Base-by-base conservation (phyloP, 2,113 vertebrate genomes). In the Chionomys nivalis region DNA sequence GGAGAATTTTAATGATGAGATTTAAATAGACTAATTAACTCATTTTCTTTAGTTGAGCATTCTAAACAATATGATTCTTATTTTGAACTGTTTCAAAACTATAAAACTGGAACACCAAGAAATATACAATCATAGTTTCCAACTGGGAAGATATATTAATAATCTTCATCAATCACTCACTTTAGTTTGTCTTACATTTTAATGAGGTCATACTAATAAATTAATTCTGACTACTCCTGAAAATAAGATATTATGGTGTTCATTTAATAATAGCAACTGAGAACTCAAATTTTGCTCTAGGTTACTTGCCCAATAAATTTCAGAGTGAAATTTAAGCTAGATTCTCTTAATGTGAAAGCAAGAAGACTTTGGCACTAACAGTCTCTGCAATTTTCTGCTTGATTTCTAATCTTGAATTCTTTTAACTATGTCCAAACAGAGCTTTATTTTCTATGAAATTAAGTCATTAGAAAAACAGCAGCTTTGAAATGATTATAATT, bases 401-500 rank as follows among this genome's bases (percentile, higher is more conserved):
- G 65, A 66, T 96, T 61, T 92, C 68, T 95, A 49, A 94, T 82
- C 78, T 95, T 94, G 72, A 52, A 24, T 93, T 91, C 89, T 93
- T 93, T 94, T 72, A 97, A 42, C 73, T 79, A 7, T 75, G 49
- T 52, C 90, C 90, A 90, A 78, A 76, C 8, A 90, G 77, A 82
- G 47, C 5, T 92, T 92, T 97, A 26, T 28, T 94, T 90, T 77
- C 90, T 89, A 66, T 93, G 77, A 90, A 97, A 91, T 96, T 68
- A 86, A 91, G 86, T 87, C 76, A 97, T 87, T 33, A 94, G 61
- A 65, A 75, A 92, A 93, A 83, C 39, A 94, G 90, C 11, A 44
- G 47, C 92, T 94, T 96, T 90, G 42, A 87, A 95, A 91, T 83
- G 77, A 94, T 87, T 97, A 42, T 49, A 94, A 87, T 68, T 63